Conservation (phyloP, 1,140 invertebrate genomes). For the Drosophila persimilis region DNA sequence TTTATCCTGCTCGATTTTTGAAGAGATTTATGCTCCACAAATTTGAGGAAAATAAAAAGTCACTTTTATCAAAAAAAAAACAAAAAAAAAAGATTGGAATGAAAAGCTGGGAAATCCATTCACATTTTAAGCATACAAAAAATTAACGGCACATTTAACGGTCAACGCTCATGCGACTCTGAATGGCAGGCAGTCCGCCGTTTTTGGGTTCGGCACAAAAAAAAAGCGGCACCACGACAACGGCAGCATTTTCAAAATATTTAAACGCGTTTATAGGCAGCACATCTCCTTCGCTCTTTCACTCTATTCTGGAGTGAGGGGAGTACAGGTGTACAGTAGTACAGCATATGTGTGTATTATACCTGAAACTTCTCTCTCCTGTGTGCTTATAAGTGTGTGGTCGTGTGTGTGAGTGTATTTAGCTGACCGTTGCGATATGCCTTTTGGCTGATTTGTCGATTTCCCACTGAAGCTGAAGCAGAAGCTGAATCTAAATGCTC, state of each 20-base stretch:
- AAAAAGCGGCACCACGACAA: conserved; percentile 21
- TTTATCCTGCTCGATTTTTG: neutral
- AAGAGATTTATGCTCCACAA: too few relatives aligned
- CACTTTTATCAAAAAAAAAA: neutral
- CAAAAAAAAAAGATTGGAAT: neutral
- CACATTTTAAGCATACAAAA: conserved; percentile 17
- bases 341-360: conserved; percentile 29
- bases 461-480: conserved; percentile 1
- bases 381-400: conserved; percentile 27
- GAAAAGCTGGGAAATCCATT: conserved; percentile 47
- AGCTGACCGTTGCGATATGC: conserved; percentile 40
- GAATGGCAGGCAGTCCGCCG: conserved; percentile 18
- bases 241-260: conserved; percentile 74
- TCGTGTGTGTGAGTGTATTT: conserved; percentile 23
- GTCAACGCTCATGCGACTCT: conserved; percentile 31
- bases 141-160: conserved; percentile 67
- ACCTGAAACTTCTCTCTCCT: conserved; percentile 25
- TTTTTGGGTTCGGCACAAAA: conserved; percentile 31
- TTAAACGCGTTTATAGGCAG: conserved; percentile 76
- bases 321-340: conserved; percentile 15
- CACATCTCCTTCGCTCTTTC: conserved; percentile 13
- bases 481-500: conserved; percentile 2
- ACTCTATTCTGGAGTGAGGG: neutral
- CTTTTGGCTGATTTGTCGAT: conserved; percentile 15
- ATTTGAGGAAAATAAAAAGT: neutral